Conservation (phyloP, 2,888 invertebrate species). For the Dusona sp. region DNA sequence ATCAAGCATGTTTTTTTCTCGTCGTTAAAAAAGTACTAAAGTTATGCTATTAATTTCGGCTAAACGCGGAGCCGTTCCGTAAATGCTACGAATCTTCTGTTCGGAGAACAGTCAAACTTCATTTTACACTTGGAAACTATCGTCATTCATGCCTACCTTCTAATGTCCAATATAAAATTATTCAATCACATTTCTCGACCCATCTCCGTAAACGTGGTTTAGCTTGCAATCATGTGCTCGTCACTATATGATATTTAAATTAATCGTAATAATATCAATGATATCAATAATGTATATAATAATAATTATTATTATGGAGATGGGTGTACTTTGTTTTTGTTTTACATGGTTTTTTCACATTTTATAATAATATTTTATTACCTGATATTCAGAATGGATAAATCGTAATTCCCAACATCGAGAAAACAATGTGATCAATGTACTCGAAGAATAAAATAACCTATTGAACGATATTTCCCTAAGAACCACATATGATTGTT, state of each 20-base stretch:
- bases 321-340: conserved; percentile 44
- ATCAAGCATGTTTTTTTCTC: conserved; percentile 48
- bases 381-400: conserved; percentile 40
- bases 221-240: conserved; percentile 54
- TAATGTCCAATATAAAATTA: conserved; percentile 59
- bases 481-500: conserved; percentile 31
- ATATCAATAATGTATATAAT: conserved; percentile 42
- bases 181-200: conserved; percentile 62
- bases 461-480: conserved; percentile 38
- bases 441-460: conserved; percentile 24
- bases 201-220: conserved; percentile 41
- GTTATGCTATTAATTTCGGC: conserved; percentile 56
- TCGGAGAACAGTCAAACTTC: conserved; percentile 27
- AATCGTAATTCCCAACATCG: conserved; percentile 40
- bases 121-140: conserved; percentile 47
- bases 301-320: conserved; percentile 50
- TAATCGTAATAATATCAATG: conserved; percentile 36
- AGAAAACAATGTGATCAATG: conserved; percentile 44
- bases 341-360: conserved; percentile 45
- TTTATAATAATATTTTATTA: conserved; percentile 59
- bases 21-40: conserved; percentile 66
- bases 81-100: conserved; percentile 33
- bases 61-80: conserved; percentile 42
- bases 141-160: conserved; percentile 49
- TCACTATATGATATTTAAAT: conserved; percentile 46